Percentiles rank a stretch among this genome's conserved stretches.
Conservation (phyloP, 2,113 vertebrate species). For the Rhinopithecus roxellana region DNA sequence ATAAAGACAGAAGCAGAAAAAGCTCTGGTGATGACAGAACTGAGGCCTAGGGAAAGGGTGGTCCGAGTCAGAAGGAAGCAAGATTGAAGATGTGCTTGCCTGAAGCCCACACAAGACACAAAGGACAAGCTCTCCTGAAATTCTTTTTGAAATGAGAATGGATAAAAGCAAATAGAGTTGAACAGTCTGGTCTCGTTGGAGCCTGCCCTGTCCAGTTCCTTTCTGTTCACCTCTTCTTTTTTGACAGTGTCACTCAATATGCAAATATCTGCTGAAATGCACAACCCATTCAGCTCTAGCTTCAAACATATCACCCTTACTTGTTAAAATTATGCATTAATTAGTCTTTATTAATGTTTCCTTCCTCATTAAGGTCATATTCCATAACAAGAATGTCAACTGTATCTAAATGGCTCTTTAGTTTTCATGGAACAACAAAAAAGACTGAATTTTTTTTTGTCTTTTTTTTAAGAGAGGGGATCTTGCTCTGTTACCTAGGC, state of each 20-base stretch:
- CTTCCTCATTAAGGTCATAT: neutral
- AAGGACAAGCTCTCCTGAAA: neutral
- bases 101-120: neutral
- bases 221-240: neutral
- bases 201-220: neutral
- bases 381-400: neutral
- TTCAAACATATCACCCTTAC: neutral
- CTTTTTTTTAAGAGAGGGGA: too few relatives aligned
- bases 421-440: neutral
- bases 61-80: neutral
- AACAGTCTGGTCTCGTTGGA: neutral
- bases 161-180: neutral
- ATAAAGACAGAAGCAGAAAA: neutral
- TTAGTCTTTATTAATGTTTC: conserved; percentile 29
- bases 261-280: neutral
- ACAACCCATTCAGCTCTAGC: neutral
- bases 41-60: neutral
- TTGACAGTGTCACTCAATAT: neutral
- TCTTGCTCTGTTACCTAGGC: too few relatives aligned
- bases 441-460: too few relatives aligned
- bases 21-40: neutral
- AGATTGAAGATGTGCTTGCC: neutral
- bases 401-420: conserved; percentile 19
- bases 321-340: conserved; percentile 23
- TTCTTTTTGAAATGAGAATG: neutral